These are phyloP conservation scores for Bombus ignitus DNA, from an alignment of 1,140 invertebrate species.

Conservation along the genomic window DNA sequence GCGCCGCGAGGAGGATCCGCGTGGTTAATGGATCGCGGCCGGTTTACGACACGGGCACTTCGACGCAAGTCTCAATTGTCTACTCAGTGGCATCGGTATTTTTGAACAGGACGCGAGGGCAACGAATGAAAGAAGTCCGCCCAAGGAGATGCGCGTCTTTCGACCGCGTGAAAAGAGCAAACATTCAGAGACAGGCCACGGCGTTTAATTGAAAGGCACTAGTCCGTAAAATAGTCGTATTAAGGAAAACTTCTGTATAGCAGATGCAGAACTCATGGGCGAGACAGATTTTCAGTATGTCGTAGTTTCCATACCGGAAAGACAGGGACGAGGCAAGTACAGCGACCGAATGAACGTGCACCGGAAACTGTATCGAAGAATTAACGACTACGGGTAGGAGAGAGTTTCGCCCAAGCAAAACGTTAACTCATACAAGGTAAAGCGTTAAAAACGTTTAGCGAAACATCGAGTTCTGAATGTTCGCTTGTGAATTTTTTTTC, in stretches of 20 bases:
- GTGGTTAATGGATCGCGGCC: conserved; percentile 47
- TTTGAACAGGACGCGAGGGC: too few relatives aligned
- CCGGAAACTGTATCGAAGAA: not conserved
- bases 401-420: not conserved
- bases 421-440: not conserved
- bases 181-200: not conserved
- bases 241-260: not conserved
- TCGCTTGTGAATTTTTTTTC: not conserved
- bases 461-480: not conserved
- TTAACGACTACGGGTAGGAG: not conserved
- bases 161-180: not conserved
- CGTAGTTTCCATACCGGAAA: not conserved
- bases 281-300: not conserved
- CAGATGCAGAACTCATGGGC: too few relatives aligned
- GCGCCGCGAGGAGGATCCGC: conserved; percentile 10
- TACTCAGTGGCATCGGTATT: not conserved
- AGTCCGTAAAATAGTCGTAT: conserved; percentile 11
- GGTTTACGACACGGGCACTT: conserved; percentile 26
- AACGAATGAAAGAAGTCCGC: too few relatives aligned
- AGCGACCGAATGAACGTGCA: not conserved
- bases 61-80: not conserved
- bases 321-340: too few relatives aligned
- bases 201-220: conserved; percentile 31
- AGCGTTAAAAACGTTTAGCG: not conserved
- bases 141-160: not conserved